Evolutionary conservation across 2,113 vertebrate genomes (phyloP).

Genomic region (Felis catus): F.catus_Fca126_mat1.0 CM031411.1:53065001-53065500

Average conservation of each 20-base stretch:
- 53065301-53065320: not conserved
- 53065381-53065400: not conserved
- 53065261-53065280: conserved; percentile 27
- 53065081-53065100: not conserved
- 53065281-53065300: not conserved
- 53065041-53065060: conserved; percentile 29
- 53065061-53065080: conserved; percentile 23
- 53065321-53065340: not conserved
- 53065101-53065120: conserved; percentile 40
- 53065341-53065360: not conserved
- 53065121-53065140: conserved; percentile 13
- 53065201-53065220: conserved; percentile 5
- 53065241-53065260: conserved; percentile 7
- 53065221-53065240: not conserved
- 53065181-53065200: not conserved
- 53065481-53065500: not conserved
- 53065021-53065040: not conserved
- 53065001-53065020: not conserved
- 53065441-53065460: not conserved
- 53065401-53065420: not conserved
- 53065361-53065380: not conserved
- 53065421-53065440: not conserved
- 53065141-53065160: not conserved
- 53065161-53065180: not conserved
- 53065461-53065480: not conserved